Conservation (phyloP, 2,797 vertebrate genomes). For the Lates japonicus region DNA sequence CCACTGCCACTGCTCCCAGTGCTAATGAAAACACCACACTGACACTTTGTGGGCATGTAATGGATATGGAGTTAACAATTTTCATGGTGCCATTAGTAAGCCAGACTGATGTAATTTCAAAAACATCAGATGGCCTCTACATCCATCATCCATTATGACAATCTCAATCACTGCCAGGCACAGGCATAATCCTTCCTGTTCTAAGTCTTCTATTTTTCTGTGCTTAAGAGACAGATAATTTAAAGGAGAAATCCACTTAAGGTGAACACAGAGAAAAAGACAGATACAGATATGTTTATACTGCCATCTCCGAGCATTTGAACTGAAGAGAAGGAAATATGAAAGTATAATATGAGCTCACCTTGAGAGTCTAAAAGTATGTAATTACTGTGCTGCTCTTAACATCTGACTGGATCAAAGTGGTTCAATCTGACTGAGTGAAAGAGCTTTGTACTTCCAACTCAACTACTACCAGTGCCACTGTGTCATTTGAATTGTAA, state of each 20-base stretch:
- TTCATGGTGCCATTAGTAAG: constrained; percentile 39
- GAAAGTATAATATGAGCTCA: constrained; percentile 15
- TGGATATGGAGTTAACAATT: constrained; percentile 16
- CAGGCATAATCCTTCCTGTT: neutral
- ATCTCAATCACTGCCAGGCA: constrained; percentile 10
- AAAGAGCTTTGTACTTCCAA: constrained; percentile 11
- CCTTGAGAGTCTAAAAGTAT: constrained; percentile 25
- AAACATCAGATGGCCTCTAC: constrained; percentile 45
- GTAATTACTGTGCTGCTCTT: constrained; percentile 15
- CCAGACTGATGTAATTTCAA: constrained; percentile 34
- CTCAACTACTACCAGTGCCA: neutral
- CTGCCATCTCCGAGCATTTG: neutral
- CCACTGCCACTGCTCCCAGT: neutral
- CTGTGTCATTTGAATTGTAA: constrained; percentile 22
- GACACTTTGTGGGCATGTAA: constrained; percentile 18
- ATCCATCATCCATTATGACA: constrained; percentile 48
- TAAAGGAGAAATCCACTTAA: constrained; percentile 4
- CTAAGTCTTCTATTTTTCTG: neutral
- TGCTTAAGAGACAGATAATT: neutral
- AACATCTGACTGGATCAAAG: constrained; percentile 12
- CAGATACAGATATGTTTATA: neutral
- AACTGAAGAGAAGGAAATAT: neutral
- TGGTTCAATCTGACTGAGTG: neutral
- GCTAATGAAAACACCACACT: neutral
- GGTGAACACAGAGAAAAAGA: neutral